A percentile compares a stretch with the other conserved stretches of the same genome.
phyloP scores from a whole-genome alignment of 1,140 invertebrate species.

The Copidosoma floridanum region DNA sequence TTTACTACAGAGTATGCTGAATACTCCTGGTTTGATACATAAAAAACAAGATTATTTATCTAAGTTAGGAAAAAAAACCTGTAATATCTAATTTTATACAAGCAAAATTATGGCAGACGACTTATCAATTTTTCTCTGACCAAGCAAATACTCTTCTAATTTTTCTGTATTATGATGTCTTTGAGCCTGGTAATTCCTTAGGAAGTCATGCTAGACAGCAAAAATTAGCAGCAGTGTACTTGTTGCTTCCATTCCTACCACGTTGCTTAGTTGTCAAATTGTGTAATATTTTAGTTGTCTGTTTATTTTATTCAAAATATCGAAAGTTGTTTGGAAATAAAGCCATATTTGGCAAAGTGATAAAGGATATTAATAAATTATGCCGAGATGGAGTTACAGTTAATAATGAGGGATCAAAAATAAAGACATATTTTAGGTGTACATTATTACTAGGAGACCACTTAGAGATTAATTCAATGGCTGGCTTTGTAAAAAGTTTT shows the following conservation, averaged over 20 bases:
- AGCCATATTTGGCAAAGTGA: neutral
- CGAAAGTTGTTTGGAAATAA: neutral
- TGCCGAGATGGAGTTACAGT: neutral
- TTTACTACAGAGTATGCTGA: slow-evolving; percentile 14
- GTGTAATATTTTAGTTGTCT: too few relatives aligned
- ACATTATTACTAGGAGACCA: neutral
- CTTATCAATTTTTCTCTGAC: neutral
- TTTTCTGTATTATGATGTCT: slow-evolving; percentile 22
- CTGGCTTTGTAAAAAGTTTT: neutral
- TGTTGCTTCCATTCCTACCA: slow-evolving; percentile 2
- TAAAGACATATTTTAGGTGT: neutral
- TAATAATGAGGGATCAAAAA: neutral
- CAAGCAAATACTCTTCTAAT: slow-evolving; percentile 17
- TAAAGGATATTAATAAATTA: neutral
- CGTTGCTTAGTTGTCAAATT: neutral
- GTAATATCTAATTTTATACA: slow-evolving; percentile 26
- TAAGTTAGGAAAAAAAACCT: slow-evolving; percentile 5
- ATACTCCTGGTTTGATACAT: slow-evolving; percentile 21
- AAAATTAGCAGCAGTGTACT: slow-evolving; percentile 10
- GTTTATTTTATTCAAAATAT: neutral
- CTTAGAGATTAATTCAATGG: neutral
- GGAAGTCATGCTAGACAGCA: slow-evolving; percentile 2
- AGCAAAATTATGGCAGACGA: slow-evolving; percentile 26
- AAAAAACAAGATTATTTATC: slow-evolving; percentile 18
- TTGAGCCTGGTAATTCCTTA: slow-evolving; percentile 5